phyloP scores from a whole-genome alignment of 2,113 vertebrate species.

The Formicarius rufipectus region DNA sequence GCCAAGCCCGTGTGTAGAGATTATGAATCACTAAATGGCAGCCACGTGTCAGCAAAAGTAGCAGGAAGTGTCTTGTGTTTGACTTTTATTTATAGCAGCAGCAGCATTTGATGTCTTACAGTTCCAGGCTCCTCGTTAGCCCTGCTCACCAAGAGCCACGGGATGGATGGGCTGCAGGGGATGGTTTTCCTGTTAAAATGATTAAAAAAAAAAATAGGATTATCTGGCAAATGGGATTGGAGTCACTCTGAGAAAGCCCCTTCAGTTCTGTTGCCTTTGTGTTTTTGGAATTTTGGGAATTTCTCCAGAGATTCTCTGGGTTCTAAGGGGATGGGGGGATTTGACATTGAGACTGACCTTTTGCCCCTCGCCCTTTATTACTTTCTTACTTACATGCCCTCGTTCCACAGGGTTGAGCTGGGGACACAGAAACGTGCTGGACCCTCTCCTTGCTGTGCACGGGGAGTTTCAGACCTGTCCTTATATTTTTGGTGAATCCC shows the following conservation, averaged over 20 bases:
- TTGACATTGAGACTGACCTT: background rate
- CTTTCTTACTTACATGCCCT: background rate
- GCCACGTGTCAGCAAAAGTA: constrained; percentile 64
- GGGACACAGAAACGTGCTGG: background rate
- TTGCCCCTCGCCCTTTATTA: no score
- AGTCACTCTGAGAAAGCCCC: background rate
- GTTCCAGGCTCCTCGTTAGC: background rate
- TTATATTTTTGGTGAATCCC: background rate
- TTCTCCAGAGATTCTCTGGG: background rate
- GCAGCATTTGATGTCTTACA: background rate
- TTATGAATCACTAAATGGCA: constrained; percentile 56
- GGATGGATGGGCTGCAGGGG: background rate
- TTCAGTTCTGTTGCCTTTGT: background rate
- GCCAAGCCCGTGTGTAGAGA: constrained; percentile 61
- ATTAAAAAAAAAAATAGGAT: background rate
- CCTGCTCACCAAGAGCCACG: background rate
- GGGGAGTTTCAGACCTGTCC: background rate
- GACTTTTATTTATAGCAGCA: constrained; percentile 57
- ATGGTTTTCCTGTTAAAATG: background rate
- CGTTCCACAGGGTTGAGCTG: background rate
- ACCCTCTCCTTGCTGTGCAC: background rate
- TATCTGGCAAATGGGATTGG: background rate
- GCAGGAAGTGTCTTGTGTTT: constrained; percentile 59
- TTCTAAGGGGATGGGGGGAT: background rate
- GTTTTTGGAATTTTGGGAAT: background rate